phyloP scores from a whole-genome alignment of 2,888 invertebrate species.

The Amaurobius ferox region DNA sequence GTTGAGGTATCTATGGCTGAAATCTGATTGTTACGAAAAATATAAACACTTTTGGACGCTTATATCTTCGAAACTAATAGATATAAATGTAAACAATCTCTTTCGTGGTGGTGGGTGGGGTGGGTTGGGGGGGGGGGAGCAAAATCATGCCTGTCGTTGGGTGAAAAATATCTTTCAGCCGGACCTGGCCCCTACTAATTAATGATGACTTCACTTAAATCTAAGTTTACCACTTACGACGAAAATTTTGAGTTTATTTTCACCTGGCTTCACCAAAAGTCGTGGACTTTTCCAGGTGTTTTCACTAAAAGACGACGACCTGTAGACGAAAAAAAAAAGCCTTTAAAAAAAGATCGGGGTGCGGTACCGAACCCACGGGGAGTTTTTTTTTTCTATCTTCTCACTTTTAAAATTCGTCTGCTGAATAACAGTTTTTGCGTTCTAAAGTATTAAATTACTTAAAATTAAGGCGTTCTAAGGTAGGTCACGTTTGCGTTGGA shows the following conservation, averaged over 20 bases:
- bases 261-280: conserved; percentile 2
- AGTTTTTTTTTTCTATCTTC: background rate
- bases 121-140: no score
- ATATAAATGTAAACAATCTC: no score
- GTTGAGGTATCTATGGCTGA: no score
- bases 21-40: no score
- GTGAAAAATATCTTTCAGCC: no score
- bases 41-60: no score
- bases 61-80: no score
- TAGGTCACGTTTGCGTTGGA: background rate
- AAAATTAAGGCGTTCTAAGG: background rate
- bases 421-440: background rate
- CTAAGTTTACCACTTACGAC: no score
- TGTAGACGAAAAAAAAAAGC: background rate
- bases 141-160: no score
- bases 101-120: no score
- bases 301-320: background rate
- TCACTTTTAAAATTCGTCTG: background rate
- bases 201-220: no score
- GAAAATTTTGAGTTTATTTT: background rate
- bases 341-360: background rate
- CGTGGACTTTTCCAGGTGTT: conserved; percentile 18
- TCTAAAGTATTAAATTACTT: conserved; percentile 16
- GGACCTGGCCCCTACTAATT: no score
- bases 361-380: conserved; percentile 8